These are phyloP conservation scores for Leptobrachium leishanense DNA, from an alignment of 2,113 vertebrate species.

Conservation along the genomic window DNA sequence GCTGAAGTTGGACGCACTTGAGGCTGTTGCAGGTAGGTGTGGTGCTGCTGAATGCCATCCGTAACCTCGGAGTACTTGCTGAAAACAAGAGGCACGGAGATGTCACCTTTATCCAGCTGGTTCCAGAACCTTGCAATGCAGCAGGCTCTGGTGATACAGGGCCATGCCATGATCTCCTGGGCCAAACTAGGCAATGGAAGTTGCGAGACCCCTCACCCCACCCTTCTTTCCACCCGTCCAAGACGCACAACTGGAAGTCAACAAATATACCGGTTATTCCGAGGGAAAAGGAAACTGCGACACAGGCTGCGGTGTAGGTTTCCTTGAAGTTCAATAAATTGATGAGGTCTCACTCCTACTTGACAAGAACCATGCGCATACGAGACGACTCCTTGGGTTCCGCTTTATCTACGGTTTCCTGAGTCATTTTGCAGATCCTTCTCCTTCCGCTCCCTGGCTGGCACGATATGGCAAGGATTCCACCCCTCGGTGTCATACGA, in stretches of 20 bases:
- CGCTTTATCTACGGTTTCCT: neutral
- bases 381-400: constrained; percentile 5
- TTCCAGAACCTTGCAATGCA: constrained; percentile 98
- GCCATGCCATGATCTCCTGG: constrained; percentile 85
- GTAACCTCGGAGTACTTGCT: constrained; percentile 91
- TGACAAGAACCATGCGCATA: neutral
- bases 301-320: neutral
- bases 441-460: neutral
- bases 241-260: neutral
- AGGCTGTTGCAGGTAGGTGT: constrained; percentile 23
- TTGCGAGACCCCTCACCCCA: neutral
- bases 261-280: neutral
- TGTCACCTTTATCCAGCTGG: constrained; percentile 94
- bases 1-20: constrained; percentile 40
- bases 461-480: neutral
- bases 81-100: constrained; percentile 92
- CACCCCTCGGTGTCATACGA: neutral
- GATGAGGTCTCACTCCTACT: neutral
- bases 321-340: neutral
- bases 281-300: neutral
- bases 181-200: constrained; percentile 3
- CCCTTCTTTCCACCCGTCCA: constrained; percentile 17
- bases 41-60: constrained; percentile 64
- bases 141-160: constrained; percentile 94
- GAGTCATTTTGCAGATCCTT: constrained; percentile 27